Percentiles rank a stretch among this genome's conserved stretches.
Evolutionary conservation across 2,888 invertebrate species (phyloP).

Genomic region (Dione juno): DNA sequence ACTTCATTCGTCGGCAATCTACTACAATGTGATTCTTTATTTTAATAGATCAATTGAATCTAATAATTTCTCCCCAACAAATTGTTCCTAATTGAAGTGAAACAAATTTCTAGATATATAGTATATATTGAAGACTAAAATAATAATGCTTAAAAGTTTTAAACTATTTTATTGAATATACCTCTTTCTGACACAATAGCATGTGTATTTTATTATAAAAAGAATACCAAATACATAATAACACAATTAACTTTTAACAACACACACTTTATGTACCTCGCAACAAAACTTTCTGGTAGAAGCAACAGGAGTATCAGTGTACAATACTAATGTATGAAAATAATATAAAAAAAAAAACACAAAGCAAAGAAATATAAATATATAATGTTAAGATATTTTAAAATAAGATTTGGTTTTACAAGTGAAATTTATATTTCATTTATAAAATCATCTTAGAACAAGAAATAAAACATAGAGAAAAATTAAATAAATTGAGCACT

Average conservation of each 20-base stretch:
- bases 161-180: conserved; percentile 78
- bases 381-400: neutral
- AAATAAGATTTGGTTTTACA: neutral
- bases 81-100: too few species aligned
- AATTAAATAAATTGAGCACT: conserved; percentile 74
- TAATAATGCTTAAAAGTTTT: conserved; percentile 50
- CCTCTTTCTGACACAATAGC: conserved; percentile 77
- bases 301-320: conserved; percentile 14
- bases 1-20: too few species aligned
- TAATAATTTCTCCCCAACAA: too few species aligned
- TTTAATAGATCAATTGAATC: too few species aligned
- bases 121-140: neutral
- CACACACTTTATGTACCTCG: conserved; percentile 41
- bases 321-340: conserved; percentile 5
- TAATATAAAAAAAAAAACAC: neutral
- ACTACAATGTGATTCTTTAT: too few species aligned
- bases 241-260: conserved; percentile 66
- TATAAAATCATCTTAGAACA: conserved; percentile 39
- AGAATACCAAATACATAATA: conserved; percentile 69
- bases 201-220: conserved; percentile 77
- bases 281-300: conserved; percentile 16
- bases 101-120: too few species aligned
- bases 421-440: conserved; percentile 28
- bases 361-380: neutral
- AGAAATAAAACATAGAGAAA: conserved; percentile 57